These are phyloP conservation scores for Oscheius onirici DNA, from an alignment of 2,888 invertebrate species.

Conservation along the genomic window DNA sequence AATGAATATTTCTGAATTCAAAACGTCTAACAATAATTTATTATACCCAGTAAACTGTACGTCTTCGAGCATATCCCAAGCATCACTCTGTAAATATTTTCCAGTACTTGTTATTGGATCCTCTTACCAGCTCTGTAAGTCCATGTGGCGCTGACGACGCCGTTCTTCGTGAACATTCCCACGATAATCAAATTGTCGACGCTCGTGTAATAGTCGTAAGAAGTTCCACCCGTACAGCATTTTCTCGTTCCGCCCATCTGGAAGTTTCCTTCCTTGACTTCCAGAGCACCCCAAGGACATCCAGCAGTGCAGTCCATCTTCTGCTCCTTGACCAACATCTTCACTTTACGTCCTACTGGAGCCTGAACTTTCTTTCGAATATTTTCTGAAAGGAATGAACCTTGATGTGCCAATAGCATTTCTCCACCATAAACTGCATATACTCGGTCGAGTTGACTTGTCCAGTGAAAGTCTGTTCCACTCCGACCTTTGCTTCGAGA, in stretches of 20 bases:
- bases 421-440: conserved; percentile 2
- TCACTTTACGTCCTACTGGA: neutral
- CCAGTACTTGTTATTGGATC: neutral
- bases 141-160: neutral
- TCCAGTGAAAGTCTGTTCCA: neutral
- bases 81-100: neutral
- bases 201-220: conserved; percentile 5
- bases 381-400: neutral
- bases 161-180: neutral
- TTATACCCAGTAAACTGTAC: too few species aligned
- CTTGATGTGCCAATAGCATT: conserved; percentile 7
- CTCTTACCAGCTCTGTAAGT: neutral
- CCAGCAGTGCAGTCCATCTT: conserved; percentile 1
- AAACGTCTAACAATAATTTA: too few species aligned
- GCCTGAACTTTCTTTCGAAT: neutral
- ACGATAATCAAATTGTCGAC: conserved; percentile 3
- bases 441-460: neutral
- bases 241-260: conserved; percentile 2
- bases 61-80: too few species aligned
- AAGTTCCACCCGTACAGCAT: conserved; percentile 13
- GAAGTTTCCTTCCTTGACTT: conserved; percentile 9
- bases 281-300: conserved; percentile 21
- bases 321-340: conserved; percentile 1
- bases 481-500: conserved; percentile 1
- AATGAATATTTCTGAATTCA: too few species aligned